These are phyloP conservation scores for Atta colombica DNA, from an alignment of 1,140 invertebrate genomes.

Conservation along the genomic window DNA sequence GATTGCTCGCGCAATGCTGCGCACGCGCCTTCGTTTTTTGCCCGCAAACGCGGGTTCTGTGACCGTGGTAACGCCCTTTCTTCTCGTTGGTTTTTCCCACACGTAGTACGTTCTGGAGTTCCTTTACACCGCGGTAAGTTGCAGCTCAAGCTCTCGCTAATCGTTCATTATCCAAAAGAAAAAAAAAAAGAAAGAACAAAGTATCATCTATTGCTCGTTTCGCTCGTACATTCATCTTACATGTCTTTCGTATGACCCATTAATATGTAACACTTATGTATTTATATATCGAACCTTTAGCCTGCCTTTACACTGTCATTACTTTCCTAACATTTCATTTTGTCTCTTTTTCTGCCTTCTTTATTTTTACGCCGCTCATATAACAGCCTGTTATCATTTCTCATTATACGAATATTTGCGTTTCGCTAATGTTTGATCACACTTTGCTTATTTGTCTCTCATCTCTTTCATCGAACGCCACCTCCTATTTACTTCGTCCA, in stretches of 20 bases:
- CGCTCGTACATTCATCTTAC: conserved; percentile 85
- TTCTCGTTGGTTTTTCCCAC: conserved; percentile 88
- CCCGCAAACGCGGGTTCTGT: conserved; percentile 85
- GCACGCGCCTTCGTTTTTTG: conserved; percentile 80
- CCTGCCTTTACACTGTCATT: conserved; percentile 76
- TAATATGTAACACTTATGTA: conserved; percentile 76
- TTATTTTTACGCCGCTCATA: conserved; percentile 10
- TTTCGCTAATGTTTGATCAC: conserved; percentile 73
- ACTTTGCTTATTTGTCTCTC: conserved; percentile 70
- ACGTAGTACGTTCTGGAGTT: conserved; percentile 98
- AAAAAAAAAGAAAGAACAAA: conserved; percentile 66
- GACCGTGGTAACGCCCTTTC: conserved; percentile 87
- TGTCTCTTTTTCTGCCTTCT: conserved; percentile 52
- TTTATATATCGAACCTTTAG: conserved; percentile 76
- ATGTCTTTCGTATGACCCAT: conserved; percentile 84
- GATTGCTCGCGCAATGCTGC: conserved; percentile 81
- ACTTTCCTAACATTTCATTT: conserved; percentile 64
- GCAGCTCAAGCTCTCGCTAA: conserved; percentile 89
- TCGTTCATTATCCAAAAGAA: conserved; percentile 83
- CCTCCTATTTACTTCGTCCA: conserved; percentile 3
- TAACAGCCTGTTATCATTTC: conserved; percentile 66
- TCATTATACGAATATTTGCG: conserved; percentile 56
- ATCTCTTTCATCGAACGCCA: not conserved
- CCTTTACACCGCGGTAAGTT: conserved; percentile 98
- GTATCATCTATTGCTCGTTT: conserved; percentile 83